Evolutionary conservation across 2,113 vertebrate genomes (phyloP), one percentile per base, ranked within the genome.

Genomic region (Xyrauchen texanus): DNA sequence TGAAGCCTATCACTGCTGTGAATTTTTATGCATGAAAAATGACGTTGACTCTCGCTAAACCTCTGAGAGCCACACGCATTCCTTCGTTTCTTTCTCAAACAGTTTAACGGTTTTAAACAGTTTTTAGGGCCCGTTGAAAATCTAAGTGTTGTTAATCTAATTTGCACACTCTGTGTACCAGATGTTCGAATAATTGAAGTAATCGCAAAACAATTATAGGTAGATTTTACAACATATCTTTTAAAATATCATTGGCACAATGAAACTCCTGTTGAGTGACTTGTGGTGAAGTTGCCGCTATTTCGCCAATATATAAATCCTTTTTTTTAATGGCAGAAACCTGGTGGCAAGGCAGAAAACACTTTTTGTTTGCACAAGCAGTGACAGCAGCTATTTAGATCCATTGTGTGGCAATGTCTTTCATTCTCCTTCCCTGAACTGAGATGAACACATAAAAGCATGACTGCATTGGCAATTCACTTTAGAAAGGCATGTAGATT

Each of bases 1-100:
- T 85, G 81, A 83, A 79, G 68, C 34, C 76, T 61, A 74, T 85
- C 68, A 73, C 69, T 70, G 76, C 45, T 62, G 78, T 75, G 63
- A 71, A 55, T 77, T 77, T 76, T 16, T 80, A 51, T 42, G 21
- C 16, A 79, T 83, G 85, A 84, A 66, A 52, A 78, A 83, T 73
- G 79, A 71, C 79, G 15, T 46, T 7, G 60, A 70, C 69, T 46
- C 68, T 53, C 51, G 55, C 44, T 47, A 63, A 69, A 58, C 21
- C 21, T 34, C 21, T 3, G 21, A 34, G 21, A 67, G 16, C 34
- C 69, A 60, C 62, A 10, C 1, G 8, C 51, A 46, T 72, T 73
- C 61, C 51, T 44, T 51, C 44, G 44, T 68, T 53, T 57, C 55
- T 10, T 73, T 73, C 53, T 64, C 61, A 65, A 68, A 44, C 65